phyloP scores from a whole-genome alignment of 2,888 invertebrate species.

The Stenchaetothrips biformis region DNA sequence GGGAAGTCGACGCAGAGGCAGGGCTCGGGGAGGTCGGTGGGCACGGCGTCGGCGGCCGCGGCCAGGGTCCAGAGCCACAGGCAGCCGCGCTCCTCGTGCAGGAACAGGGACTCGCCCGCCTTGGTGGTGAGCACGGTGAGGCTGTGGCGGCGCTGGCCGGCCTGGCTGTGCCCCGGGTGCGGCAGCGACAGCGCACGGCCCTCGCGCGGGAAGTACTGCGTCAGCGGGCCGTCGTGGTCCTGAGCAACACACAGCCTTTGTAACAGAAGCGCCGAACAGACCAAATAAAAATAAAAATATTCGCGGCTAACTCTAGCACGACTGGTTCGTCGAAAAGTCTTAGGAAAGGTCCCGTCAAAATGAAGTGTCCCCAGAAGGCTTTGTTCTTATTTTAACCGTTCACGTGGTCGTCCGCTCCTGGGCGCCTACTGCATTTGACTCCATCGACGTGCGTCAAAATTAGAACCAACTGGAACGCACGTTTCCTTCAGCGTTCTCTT shows the following conservation, averaged over 20 bases:
- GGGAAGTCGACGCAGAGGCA: conserved; percentile 7
- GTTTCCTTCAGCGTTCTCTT: too few species aligned
- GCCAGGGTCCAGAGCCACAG: conserved; percentile 5
- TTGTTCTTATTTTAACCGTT: too few species aligned
- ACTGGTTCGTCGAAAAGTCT: too few species aligned
- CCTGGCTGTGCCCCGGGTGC: neutral
- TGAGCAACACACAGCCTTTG: neutral
- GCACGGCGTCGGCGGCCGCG: neutral
- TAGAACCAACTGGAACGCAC: too few species aligned
- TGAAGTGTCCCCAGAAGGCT: too few species aligned
- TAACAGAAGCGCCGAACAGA: too few species aligned
- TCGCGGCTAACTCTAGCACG: too few species aligned
- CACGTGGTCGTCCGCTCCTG: too few species aligned
- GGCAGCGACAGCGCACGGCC: conserved; percentile 6
- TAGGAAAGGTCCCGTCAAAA: too few species aligned
- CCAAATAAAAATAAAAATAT: too few species aligned
- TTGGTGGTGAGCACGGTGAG: conserved; percentile 16
- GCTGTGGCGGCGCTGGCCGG: neutral
- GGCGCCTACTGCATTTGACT: too few species aligned
- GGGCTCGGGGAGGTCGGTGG: neutral
- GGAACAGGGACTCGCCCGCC: neutral
- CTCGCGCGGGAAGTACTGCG: conserved; percentile 14
- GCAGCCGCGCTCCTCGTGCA: conserved; percentile 5
- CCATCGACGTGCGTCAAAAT: too few species aligned
- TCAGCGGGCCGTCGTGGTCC: conserved; percentile 14